These are phyloP conservation scores for Auanema sp. DNA, from an alignment of 2,888 invertebrate genomes.

Conservation along the genomic window DNA sequence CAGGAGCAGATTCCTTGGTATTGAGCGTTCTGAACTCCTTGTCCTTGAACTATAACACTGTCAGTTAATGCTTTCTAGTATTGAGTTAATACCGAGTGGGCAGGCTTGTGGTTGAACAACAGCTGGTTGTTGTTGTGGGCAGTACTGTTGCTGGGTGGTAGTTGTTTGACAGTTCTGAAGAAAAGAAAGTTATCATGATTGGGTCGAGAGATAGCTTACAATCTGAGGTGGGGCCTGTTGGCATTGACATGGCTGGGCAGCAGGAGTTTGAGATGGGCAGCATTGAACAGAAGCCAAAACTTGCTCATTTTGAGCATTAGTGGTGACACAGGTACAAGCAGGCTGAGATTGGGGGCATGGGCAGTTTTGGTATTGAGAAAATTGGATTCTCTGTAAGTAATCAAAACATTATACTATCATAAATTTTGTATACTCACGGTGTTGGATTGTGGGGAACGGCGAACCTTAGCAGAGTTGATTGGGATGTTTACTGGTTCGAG, in stretches of 20 bases:
- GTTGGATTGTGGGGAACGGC: conserved; percentile 40
- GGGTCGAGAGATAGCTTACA: not conserved
- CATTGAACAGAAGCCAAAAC: conserved; percentile 46
- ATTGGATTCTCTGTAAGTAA: conserved; percentile 27
- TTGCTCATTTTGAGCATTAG: conserved; percentile 39
- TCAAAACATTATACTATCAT: conserved; percentile 9
- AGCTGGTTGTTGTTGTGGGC: conserved; percentile 50
- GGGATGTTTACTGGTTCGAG: conserved; percentile 54
- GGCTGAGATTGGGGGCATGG: conserved; percentile 52
- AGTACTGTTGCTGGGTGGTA: conserved; percentile 61
- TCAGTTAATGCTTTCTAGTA: not conserved
- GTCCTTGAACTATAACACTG: conserved; percentile 53
- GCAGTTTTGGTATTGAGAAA: conserved; percentile 50
- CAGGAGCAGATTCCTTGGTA: conserved; percentile 64
- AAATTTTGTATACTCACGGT: conserved; percentile 15
- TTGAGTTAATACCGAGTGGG: conserved; percentile 48
- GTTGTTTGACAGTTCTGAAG: conserved; percentile 54
- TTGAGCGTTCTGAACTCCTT: conserved; percentile 57
- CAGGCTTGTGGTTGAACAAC: conserved; percentile 62
- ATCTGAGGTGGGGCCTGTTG: conserved; percentile 14
- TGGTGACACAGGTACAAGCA: conserved; percentile 45
- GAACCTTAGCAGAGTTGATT: conserved; percentile 35
- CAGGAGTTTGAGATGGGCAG: conserved; percentile 39
- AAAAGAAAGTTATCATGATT: not conserved
- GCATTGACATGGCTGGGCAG: conserved; percentile 25